A percentile compares a stretch with the other conserved stretches of the same genome.
Conservation (phyloP, 2,797 vertebrate species). For the Hybognathus amarus region DNA sequence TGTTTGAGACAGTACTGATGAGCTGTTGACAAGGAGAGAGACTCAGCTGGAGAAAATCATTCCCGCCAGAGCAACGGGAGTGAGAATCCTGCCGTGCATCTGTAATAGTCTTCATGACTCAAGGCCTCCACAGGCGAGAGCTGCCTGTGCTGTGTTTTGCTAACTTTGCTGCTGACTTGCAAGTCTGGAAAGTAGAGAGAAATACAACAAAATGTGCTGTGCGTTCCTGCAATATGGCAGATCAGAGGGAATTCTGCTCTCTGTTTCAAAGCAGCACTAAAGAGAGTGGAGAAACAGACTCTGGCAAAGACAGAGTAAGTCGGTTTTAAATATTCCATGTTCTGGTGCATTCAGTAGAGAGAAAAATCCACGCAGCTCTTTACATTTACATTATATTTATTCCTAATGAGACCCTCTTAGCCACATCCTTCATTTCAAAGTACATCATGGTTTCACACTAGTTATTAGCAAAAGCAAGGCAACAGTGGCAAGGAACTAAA, state of each 20-base stretch:
- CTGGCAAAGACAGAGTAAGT: not conserved
- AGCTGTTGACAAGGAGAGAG: slow-evolving; percentile 44
- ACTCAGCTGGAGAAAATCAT: slow-evolving; percentile 30
- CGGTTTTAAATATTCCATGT: slow-evolving; percentile 59
- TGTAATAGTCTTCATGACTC: slow-evolving; percentile 41
- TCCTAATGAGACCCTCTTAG: slow-evolving; percentile 55
- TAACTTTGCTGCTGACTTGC: slow-evolving; percentile 50
- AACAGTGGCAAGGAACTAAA: too few relatives aligned
- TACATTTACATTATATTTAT: slow-evolving; percentile 62
- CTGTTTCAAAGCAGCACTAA: slow-evolving; percentile 18
- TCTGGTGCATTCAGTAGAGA: slow-evolving; percentile 48
- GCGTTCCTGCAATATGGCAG: slow-evolving; percentile 4
- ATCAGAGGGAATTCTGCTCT: slow-evolving; percentile 40
- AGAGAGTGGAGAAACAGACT: slow-evolving; percentile 17
- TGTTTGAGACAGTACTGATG: slow-evolving; percentile 37
- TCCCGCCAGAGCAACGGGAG: slow-evolving; percentile 20
- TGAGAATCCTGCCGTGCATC: slow-evolving; percentile 22
- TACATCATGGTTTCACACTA: slow-evolving; percentile 59
- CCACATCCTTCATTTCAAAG: slow-evolving; percentile 60
- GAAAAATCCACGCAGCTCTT: slow-evolving; percentile 48
- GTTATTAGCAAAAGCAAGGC: too few relatives aligned
- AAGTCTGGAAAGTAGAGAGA: slow-evolving; percentile 27
- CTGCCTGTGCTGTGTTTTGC: slow-evolving; percentile 20
- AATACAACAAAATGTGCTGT: slow-evolving; percentile 12
- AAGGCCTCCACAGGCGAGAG: slow-evolving; percentile 37